These are phyloP conservation scores for Copidosoma aretas DNA, from an alignment of 2,888 invertebrate genomes.

Conservation along the genomic window DNA sequence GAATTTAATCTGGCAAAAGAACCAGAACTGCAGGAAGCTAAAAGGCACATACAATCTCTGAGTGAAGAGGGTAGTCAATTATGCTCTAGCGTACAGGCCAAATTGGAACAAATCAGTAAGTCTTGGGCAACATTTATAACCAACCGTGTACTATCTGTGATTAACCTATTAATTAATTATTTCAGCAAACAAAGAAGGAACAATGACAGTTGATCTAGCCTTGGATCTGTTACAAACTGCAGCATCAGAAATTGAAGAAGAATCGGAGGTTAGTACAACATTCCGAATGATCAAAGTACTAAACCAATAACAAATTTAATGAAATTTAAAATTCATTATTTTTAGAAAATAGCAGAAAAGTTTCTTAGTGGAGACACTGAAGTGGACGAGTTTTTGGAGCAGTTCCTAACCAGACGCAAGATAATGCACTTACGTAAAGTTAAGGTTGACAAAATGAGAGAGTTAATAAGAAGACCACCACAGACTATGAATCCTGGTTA, in stretches of 20 bases:
- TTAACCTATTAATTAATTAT: constrained; percentile 41
- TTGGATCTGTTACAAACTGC: constrained; percentile 88
- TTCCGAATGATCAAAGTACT: not conserved
- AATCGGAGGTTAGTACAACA: constrained; percentile 73
- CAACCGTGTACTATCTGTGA: not conserved
- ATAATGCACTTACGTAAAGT: constrained; percentile 83
- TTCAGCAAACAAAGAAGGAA: constrained; percentile 77
- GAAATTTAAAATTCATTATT: constrained; percentile 29
- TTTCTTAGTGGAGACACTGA: constrained; percentile 78
- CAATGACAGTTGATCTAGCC: constrained; percentile 83
- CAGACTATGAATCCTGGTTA: constrained; percentile 53
- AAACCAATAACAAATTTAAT: not conserved
- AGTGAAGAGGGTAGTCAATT: constrained; percentile 73
- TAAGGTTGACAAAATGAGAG: constrained; percentile 92
- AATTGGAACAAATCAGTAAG: constrained; percentile 80
- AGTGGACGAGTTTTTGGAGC: constrained; percentile 83
- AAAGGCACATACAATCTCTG: constrained; percentile 74
- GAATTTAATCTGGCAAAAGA: constrained; percentile 89
- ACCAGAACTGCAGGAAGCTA: constrained; percentile 79
- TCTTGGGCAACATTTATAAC: constrained; percentile 39
- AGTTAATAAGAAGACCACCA: constrained; percentile 67
- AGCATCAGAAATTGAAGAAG: constrained; percentile 91
- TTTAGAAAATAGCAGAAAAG: constrained; percentile 73
- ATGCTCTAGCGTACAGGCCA: constrained; percentile 75
- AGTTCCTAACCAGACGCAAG: constrained; percentile 79